Conservation (phyloP, 92 coral and sea anemone species). For the Hydrozoanthus gracilis region DNA sequence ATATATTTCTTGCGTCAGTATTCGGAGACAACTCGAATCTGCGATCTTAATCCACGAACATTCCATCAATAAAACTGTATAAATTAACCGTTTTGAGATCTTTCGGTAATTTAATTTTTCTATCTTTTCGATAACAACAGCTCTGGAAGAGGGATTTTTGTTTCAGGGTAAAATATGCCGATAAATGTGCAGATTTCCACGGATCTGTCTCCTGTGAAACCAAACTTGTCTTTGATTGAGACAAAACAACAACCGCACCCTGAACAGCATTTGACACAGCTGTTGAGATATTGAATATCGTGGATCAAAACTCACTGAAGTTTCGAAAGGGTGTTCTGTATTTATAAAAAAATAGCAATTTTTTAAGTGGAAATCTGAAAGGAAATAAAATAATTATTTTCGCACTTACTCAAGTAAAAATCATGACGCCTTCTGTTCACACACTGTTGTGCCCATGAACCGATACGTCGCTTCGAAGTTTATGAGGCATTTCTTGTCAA, state of each 20-base stretch:
- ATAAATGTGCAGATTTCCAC: constrained; percentile 32
- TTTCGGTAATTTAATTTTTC: constrained; percentile 42
- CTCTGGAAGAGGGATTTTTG: constrained; percentile 15
- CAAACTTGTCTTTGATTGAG: constrained; percentile 43
- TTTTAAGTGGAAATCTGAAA: neutral
- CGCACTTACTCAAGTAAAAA: neutral
- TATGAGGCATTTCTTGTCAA: neutral
- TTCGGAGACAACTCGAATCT: neutral
- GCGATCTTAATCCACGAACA: neutral
- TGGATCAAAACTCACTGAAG: constrained; percentile 34
- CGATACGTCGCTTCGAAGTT: neutral
- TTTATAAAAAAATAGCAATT: neutral
- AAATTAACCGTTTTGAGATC: constrained; percentile 4
- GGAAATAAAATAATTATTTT: neutral
- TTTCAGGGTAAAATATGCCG: constrained; percentile 11
- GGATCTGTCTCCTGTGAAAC: constrained; percentile 27
- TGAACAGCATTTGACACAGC: constrained; percentile 27
- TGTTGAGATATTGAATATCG: constrained; percentile 41
- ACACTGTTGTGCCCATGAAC: neutral
- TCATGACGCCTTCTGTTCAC: neutral
- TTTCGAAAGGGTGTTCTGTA: constrained; percentile 8
- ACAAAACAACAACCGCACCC: constrained; percentile 55
- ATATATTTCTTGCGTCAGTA: neutral
- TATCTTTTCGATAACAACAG: constrained; percentile 19
- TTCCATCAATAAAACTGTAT: constrained; percentile 34